Evolutionary conservation across 1,140 invertebrate species (phyloP), one percentile per base, ranked within the genome.

Genomic region (Popillia japonica): DNA sequence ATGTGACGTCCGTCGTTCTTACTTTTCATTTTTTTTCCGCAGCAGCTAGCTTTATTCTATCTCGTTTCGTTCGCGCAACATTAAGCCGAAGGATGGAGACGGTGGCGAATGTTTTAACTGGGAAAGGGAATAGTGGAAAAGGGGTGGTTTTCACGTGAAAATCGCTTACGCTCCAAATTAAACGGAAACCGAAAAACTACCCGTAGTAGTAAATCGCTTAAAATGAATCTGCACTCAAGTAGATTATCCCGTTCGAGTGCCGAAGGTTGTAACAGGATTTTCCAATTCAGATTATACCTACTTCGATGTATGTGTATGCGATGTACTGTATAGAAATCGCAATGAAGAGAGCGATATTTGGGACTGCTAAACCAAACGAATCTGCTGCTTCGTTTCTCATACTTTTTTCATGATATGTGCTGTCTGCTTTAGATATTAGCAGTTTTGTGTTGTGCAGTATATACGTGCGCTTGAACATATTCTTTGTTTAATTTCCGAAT

Each of bases 211-310:
- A 68, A 68, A 34, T 68, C 61, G 61, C 22, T 68, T 68, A 68
- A 68, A 68, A 68, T 68, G 22, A 68, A 68, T 68, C 61, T 22
- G 61, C 61, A 68, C 61, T 68, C 61, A 68, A 68, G 61, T 68
- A 27, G 61, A 68, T 68, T 68, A 68, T 68, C 20, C 22, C 61
- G 61, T 68, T 68, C 61, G 61, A 68, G 17, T 68, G 61, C 17
- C 61, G 61, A 68, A 68, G 61, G 20, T 68, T 68, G 61, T 68
- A 68, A 68, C 61, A 68, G 61, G 61, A 68, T 68, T 68, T 68
- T 68, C 61, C 61, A 68, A 68, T 68, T 68, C 61, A 22, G 61
- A 68, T 68, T 68, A 68, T 17, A 68, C 61, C 61, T n/a, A 27
- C 22, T 68, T 68, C 61, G 61, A 34, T 68, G 27, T 68, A 34